These are phyloP conservation scores for Coregonus ussuriensis DNA, from an alignment of 2,797 vertebrate genomes.

Conservation along the genomic window DNA sequence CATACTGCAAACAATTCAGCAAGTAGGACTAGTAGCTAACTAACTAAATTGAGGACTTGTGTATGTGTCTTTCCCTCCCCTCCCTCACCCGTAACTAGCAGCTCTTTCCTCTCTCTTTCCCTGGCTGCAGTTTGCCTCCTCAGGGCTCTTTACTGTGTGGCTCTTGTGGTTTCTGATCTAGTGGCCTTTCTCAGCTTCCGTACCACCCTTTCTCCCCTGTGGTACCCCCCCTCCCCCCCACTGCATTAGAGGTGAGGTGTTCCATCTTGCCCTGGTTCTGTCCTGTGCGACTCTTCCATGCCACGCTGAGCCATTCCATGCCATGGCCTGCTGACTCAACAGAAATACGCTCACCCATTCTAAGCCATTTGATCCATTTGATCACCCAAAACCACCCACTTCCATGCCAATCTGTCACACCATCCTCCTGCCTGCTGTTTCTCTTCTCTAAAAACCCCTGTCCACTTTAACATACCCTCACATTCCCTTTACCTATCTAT, in stretches of 20 bases:
- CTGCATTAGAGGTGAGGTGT: conserved; percentile 94
- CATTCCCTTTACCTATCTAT: not conserved
- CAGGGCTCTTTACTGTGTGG: conserved; percentile 97
- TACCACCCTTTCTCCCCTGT: conserved; percentile 88
- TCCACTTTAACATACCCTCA: not conserved
- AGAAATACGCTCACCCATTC: conserved; percentile 38
- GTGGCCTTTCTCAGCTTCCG: conserved; percentile 99
- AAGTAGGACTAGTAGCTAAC: not conserved
- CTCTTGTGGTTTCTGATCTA: conserved; percentile 99
- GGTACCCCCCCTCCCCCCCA: conserved; percentile 87
- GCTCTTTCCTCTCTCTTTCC: conserved; percentile 76
- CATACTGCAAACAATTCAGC: not conserved
- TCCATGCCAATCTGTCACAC: conserved; percentile 12
- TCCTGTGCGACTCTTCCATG: conserved; percentile 1
- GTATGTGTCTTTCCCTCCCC: conserved; percentile 67
- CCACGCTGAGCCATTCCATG: conserved; percentile 63
- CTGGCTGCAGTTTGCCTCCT: conserved; percentile 82
- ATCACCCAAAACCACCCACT: conserved; percentile 30
- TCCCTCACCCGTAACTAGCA: conserved; percentile 69
- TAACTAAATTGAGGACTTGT: not conserved
- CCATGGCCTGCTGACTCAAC: conserved; percentile 25
- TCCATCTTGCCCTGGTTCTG: conserved; percentile 44
- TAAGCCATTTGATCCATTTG: conserved; percentile 14
- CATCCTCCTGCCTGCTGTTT: conserved; percentile 9
- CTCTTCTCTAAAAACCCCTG: not conserved